A percentile compares a stretch with the other conserved stretches of the same genome.
These are phyloP conservation scores for Caradrina kadenii DNA, from an alignment of 2,888 invertebrate genomes.

Conservation along the genomic window DNA sequence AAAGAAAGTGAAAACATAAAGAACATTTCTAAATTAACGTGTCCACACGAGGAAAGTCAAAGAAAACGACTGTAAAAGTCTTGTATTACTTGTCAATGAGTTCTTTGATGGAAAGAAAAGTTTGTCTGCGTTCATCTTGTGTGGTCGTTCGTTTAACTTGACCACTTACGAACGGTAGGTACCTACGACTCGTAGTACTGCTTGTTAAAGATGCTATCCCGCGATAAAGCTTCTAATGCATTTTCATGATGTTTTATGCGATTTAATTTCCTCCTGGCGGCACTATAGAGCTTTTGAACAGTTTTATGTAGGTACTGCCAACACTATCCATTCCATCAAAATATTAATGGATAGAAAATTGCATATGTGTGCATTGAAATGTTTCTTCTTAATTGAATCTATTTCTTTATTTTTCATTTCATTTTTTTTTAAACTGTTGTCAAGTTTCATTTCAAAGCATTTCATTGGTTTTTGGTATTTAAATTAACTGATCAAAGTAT, in stretches of 20 bases:
- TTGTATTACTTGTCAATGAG: conserved; percentile 29
- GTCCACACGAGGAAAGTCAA: conserved; percentile 32
- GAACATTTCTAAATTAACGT: conserved; percentile 60
- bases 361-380: conserved; percentile 13
- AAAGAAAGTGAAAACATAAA: conserved; percentile 59
- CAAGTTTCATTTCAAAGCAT: too few relatives aligned
- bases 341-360: conserved; percentile 26
- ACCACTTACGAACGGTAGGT: conserved; percentile 8
- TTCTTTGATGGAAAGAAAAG: conserved; percentile 38
- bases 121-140: conserved; percentile 33
- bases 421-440: neutral
- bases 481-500: neutral
- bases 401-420: neutral
- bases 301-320: conserved; percentile 28
- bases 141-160: conserved; percentile 41
- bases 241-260: conserved; percentile 59
- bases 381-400: neutral
- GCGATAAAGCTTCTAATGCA: conserved; percentile 54
- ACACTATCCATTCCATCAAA: conserved; percentile 30
- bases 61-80: conserved; percentile 24
- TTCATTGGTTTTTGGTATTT: neutral
- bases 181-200: conserved; percentile 15
- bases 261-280: conserved; percentile 57
- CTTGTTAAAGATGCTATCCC: conserved; percentile 47
- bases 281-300: conserved; percentile 27